Percentiles rank a stretch among this genome's conserved stretches.
Conservation (phyloP, 2,888 invertebrate species). For the Icerya purchasi region DNA sequence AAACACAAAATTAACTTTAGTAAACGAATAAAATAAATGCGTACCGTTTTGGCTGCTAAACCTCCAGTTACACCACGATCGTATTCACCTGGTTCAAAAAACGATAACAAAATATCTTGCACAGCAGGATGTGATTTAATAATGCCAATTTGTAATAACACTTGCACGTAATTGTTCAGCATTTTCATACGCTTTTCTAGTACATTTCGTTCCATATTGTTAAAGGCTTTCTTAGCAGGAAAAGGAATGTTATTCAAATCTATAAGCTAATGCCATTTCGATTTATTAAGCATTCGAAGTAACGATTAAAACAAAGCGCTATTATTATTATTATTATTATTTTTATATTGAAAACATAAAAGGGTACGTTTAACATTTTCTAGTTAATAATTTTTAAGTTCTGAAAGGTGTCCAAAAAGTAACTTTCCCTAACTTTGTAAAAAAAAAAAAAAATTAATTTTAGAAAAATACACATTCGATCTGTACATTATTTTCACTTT, state of each 20-base stretch:
- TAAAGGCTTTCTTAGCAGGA: slow-evolving; percentile 83
- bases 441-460: too few relatives aligned
- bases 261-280: background rate
- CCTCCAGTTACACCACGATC: slow-evolving; percentile 38
- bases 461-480: too few relatives aligned
- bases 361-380: too few relatives aligned
- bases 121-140: slow-evolving; percentile 39
- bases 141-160: slow-evolving; percentile 37
- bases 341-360: too few relatives aligned
- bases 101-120: slow-evolving; percentile 36
- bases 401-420: too few relatives aligned
- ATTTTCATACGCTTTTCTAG: slow-evolving; percentile 63
- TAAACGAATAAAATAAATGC: slow-evolving; percentile 14
- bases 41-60: slow-evolving; percentile 33
- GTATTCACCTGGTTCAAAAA: slow-evolving; percentile 43
- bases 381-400: too few relatives aligned
- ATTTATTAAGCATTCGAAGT: too few relatives aligned
- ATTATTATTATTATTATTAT: too few relatives aligned
- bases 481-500: too few relatives aligned
- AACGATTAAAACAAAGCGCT: too few relatives aligned
- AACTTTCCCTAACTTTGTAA: too few relatives aligned
- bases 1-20: too few relatives aligned
- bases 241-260: slow-evolving; percentile 47
- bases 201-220: slow-evolving; percentile 67
- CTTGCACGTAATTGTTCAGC: slow-evolving; percentile 59